Evolutionary conservation across 2,888 invertebrate species (phyloP).

Genomic region (Slavum lentiscoides): DNA sequence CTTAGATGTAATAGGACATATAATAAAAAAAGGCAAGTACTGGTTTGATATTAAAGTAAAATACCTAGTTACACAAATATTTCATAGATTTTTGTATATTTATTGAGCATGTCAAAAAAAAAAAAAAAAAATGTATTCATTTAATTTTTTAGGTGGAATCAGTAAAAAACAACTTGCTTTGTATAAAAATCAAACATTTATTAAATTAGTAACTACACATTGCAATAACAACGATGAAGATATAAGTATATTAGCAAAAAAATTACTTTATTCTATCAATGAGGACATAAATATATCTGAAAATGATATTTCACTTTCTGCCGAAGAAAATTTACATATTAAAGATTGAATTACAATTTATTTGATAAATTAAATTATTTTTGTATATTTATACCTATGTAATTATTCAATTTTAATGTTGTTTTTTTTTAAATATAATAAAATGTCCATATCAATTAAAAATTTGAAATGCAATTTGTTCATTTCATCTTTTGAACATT

Average conservation of each 20-base stretch:
- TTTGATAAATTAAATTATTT: not conserved
- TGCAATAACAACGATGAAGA: conserved; percentile 27
- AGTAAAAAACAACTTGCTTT: conserved; percentile 23
- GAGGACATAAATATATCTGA: conserved; percentile 15
- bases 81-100: no score
- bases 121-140: not conserved
- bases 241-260: conserved; percentile 11
- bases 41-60: not conserved
- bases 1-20: conserved; percentile 26
- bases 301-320: not conserved
- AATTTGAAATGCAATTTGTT: no score
- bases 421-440: no score
- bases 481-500: no score
- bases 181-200: conserved; percentile 32
- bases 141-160: conserved; percentile 1
- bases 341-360: not conserved
- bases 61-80: no score
- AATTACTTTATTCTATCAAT: conserved; percentile 34
- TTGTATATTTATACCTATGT: no score
- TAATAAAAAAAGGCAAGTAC: conserved; percentile 26
- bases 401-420: no score
- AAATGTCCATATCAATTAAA: no score
- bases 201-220: conserved; percentile 12
- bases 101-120: not conserved
- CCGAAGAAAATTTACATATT: not conserved